Conservation (phyloP, 2,888 invertebrate genomes). For the Ctena decussata region DNA sequence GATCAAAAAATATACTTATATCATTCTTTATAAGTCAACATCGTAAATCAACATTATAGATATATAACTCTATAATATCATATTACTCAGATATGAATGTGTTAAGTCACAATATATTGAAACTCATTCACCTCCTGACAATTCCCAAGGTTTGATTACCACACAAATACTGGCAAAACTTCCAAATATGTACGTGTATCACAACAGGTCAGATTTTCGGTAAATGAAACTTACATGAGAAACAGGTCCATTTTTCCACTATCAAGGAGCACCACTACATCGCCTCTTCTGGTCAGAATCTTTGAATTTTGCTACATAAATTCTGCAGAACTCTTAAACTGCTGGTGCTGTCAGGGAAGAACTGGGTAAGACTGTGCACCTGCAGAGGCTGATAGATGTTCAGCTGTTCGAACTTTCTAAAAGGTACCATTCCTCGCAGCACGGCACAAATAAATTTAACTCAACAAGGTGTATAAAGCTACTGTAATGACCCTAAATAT, state of each 20-base stretch:
- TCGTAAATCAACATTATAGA: neutral
- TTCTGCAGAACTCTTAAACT: too few relatives aligned
- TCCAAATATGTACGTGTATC: slow-evolving; percentile 7
- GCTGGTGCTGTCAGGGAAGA: too few relatives aligned
- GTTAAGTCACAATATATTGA: slow-evolving; percentile 21
- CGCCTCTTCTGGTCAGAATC: too few relatives aligned
- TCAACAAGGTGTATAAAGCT: neutral
- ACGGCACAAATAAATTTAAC: too few relatives aligned
- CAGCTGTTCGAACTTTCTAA: neutral
- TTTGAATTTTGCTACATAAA: too few relatives aligned
- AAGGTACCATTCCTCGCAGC: too few relatives aligned
- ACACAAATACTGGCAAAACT: slow-evolving; percentile 10
- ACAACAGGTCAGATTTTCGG: neutral
- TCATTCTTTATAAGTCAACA: neutral
- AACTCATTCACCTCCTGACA: slow-evolving; percentile 1
- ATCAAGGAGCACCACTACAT: too few relatives aligned
- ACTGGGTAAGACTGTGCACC: too few relatives aligned
- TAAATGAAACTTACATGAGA: too few relatives aligned
- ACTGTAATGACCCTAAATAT: too few relatives aligned
- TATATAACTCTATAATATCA: neutral
- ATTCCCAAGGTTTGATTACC: slow-evolving; percentile 27
- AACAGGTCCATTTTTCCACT: too few relatives aligned
- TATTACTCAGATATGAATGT: slow-evolving; percentile 15
- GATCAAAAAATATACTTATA: slow-evolving; percentile 2
- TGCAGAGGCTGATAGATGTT: too few relatives aligned